Percentiles rank a stretch among this genome's conserved stretches.
These are phyloP conservation scores for Tortricodes alternella DNA, from an alignment of 2,888 invertebrate genomes.

Conservation along the genomic window DNA sequence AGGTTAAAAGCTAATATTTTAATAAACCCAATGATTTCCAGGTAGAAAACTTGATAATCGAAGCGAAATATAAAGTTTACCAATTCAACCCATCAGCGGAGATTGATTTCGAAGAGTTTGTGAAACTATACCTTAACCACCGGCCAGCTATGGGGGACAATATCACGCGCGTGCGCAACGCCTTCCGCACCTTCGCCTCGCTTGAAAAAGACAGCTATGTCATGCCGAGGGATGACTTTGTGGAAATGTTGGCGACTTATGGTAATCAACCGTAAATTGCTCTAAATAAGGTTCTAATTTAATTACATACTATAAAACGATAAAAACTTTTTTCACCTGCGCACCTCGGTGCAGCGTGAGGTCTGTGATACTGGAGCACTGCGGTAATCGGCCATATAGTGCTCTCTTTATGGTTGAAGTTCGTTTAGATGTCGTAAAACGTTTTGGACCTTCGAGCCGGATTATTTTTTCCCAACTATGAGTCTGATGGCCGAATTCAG, in stretches of 20 bases:
- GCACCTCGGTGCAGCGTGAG: too few species aligned
- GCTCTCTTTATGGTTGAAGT: too few species aligned
- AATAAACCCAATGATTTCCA: slow-evolving; percentile 40
- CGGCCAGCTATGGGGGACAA: slow-evolving; percentile 83
- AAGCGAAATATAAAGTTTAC: slow-evolving; percentile 80
- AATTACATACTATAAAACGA: too few species aligned
- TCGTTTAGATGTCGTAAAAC: too few species aligned
- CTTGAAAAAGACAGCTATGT: slow-evolving; percentile 40
- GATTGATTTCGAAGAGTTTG: slow-evolving; percentile 86
- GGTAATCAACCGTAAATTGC: slow-evolving; percentile 52
- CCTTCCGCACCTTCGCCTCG: slow-evolving; percentile 72
- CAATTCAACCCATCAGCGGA: slow-evolving; percentile 72
- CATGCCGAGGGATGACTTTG: slow-evolving; percentile 65
- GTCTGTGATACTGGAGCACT: too few species aligned
- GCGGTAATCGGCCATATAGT: too few species aligned
- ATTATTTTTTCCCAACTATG: too few species aligned
- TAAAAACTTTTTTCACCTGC: too few species aligned
- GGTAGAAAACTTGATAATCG: slow-evolving; percentile 84
- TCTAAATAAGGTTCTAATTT: background rate
- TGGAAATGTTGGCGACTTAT: slow-evolving; percentile 61
- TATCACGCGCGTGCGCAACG: slow-evolving; percentile 62
- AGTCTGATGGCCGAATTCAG: too few species aligned
- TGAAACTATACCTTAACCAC: slow-evolving; percentile 86
- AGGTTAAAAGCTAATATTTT: too few species aligned
- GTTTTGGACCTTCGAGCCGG: too few species aligned